Conservation (phyloP, 2,797 vertebrate species). For the Cetoscarus ocellatus region DNA sequence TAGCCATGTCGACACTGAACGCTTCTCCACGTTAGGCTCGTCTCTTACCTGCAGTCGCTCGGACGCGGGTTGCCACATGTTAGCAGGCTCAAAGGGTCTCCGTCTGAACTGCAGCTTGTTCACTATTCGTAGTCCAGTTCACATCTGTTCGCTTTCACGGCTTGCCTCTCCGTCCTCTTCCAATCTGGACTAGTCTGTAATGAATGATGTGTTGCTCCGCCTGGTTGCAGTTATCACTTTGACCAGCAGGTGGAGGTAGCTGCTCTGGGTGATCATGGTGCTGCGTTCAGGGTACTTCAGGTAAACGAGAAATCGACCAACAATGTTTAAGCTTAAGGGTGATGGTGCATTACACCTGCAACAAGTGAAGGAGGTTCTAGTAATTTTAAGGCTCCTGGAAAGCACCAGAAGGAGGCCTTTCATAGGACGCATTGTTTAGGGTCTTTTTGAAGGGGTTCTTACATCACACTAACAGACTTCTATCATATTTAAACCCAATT, state of each 20-base stretch:
- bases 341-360: too few relatives aligned
- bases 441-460: too few relatives aligned
- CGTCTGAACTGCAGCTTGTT: constrained; percentile 69
- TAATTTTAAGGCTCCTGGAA: too few relatives aligned
- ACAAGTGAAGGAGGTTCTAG: too few relatives aligned
- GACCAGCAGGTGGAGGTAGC: constrained; percentile 72
- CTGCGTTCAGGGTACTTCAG: constrained; percentile 52
- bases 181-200: constrained; percentile 59
- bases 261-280: not conserved
- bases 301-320: constrained; percentile 13
- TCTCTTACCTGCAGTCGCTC: constrained; percentile 94
- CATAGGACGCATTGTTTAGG: too few relatives aligned
- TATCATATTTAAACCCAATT: too few relatives aligned
- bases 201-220: constrained; percentile 87
- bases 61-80: constrained; percentile 97
- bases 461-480: too few relatives aligned
- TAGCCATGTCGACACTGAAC: constrained; percentile 26
- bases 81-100: constrained; percentile 73
- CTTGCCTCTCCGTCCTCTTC: constrained; percentile 71
- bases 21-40: not conserved
- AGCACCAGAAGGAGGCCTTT: too few relatives aligned
- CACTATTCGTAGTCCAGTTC: constrained; percentile 74
- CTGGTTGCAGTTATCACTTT: constrained; percentile 63
- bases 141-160: constrained; percentile 82
- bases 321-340: too few relatives aligned